phyloP scores from a whole-genome alignment of 2,888 invertebrate genomes.

The Caenorhabditis japonica region DNA sequence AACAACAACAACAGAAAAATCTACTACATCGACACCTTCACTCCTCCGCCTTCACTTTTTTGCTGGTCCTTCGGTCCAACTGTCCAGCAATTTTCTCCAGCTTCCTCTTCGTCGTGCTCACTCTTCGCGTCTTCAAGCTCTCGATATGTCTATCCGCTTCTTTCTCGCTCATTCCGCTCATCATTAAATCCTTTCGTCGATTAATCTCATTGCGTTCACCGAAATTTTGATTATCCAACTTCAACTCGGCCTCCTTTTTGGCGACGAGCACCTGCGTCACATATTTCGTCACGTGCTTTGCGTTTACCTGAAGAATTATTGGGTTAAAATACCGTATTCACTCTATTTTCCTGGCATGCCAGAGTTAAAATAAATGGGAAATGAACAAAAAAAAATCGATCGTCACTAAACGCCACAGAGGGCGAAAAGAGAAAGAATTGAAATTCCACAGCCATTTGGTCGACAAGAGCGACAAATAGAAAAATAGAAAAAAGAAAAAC shows the following conservation, averaged over 20 bases:
- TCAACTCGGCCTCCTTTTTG: conserved; percentile 90
- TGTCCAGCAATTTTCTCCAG: conserved; percentile 31
- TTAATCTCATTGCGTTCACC: conserved; percentile 89
- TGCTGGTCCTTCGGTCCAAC: conserved; percentile 14
- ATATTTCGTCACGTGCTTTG: conserved; percentile 85
- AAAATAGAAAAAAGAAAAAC: neutral
- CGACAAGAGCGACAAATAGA: neutral
- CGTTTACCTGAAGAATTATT: conserved; percentile 81
- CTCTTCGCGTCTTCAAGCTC: conserved; percentile 22
- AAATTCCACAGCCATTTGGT: conserved; percentile 1
- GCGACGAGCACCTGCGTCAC: conserved; percentile 93
- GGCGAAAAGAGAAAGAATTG: neutral
- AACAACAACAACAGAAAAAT: neutral
- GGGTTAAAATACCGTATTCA: no score
- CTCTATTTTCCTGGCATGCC: no score
- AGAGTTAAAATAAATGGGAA: no score
- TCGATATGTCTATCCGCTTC: conserved; percentile 51
- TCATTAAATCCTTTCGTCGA: conserved; percentile 88
- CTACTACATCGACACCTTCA: neutral
- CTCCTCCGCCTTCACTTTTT: conserved; percentile 15
- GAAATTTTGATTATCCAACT: conserved; percentile 80
- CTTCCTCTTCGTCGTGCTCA: conserved; percentile 35
- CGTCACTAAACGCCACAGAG: neutral
- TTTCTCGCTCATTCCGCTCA: conserved; percentile 79
- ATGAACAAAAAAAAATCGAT: neutral